These are phyloP conservation scores for Patella depressa DNA, from an alignment of 2,888 invertebrate genomes.

Conservation along the genomic window DNA sequence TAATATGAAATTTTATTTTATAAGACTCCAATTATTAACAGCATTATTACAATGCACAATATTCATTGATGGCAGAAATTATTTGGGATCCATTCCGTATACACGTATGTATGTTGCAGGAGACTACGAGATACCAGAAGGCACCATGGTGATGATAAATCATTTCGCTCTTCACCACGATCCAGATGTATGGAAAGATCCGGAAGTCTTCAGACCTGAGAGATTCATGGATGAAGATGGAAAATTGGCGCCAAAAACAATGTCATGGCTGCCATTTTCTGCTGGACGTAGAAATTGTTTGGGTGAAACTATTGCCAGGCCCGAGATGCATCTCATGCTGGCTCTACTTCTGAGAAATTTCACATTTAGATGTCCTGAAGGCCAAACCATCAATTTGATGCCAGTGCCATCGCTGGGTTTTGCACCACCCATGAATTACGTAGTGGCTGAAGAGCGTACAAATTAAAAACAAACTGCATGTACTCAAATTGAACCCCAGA, in stretches of 20 bases:
- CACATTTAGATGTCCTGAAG: not conserved
- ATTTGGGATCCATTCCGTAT: no score
- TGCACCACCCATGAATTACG: no score
- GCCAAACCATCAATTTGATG: no score
- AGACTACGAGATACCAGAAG: slow-evolving; percentile 48
- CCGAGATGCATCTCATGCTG: slow-evolving; percentile 46
- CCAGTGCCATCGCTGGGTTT: no score
- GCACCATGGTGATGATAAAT: slow-evolving; percentile 48
- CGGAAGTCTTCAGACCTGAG: slow-evolving; percentile 53
- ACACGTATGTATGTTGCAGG: no score
- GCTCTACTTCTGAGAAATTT: not conserved
- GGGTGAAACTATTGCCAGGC: slow-evolving; percentile 57
- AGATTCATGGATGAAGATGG: slow-evolving; percentile 54
- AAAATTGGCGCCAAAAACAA: slow-evolving; percentile 47
- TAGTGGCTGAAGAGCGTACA: no score
- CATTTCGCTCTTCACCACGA: slow-evolving; percentile 54
- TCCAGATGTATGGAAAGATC: slow-evolving; percentile 50
- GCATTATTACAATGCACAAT: no score
- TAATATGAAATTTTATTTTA: no score
- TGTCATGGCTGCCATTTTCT: slow-evolving; percentile 59
- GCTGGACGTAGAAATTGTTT: slow-evolving; percentile 58
- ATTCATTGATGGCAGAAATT: no score
- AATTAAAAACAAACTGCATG: no score
- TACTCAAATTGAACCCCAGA: no score
- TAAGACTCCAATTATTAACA: no score